Conservation (phyloP, 2,113 vertebrate species). For the Paedocypris sp. region DNA sequence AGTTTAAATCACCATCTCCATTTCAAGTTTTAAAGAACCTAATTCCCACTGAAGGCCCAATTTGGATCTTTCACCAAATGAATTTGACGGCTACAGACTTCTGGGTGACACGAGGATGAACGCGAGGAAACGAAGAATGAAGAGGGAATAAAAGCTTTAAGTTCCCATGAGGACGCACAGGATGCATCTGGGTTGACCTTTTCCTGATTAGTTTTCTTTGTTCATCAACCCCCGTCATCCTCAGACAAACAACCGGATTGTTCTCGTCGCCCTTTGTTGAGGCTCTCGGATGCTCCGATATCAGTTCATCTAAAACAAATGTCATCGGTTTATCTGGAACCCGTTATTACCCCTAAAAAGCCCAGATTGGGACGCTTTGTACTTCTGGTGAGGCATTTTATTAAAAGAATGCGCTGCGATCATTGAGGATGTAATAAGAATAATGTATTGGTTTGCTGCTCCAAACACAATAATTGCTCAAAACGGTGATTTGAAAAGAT, state of each 20-base stretch:
- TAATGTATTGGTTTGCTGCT: neutral
- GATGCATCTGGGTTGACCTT: constrained; percentile 28
- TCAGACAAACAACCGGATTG: constrained; percentile 19
- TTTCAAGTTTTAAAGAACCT: too few species aligned
- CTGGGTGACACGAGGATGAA: neutral
- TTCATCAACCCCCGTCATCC: constrained; percentile 16
- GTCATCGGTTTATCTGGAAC: constrained; percentile 31
- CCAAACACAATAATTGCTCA: neutral
- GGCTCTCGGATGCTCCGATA: constrained; percentile 22
- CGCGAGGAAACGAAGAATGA: neutral
- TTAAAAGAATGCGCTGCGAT: neutral
- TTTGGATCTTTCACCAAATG: too few species aligned
- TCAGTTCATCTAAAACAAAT: constrained; percentile 32
- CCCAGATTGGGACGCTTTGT: neutral
- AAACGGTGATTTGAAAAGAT: neutral
- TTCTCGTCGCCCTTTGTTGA: constrained; percentile 2
- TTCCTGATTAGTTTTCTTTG: constrained; percentile 36
- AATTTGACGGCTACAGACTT: too few species aligned
- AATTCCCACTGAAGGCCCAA: too few species aligned
- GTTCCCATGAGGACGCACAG: constrained; percentile 19
- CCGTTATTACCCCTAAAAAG: neutral
- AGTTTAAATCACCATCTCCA: too few species aligned
- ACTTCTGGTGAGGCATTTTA: neutral
- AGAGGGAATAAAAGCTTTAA: neutral
- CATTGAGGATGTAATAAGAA: neutral